Conservation (phyloP, 2,113 vertebrate species). For the Rallus limicola region DNA sequence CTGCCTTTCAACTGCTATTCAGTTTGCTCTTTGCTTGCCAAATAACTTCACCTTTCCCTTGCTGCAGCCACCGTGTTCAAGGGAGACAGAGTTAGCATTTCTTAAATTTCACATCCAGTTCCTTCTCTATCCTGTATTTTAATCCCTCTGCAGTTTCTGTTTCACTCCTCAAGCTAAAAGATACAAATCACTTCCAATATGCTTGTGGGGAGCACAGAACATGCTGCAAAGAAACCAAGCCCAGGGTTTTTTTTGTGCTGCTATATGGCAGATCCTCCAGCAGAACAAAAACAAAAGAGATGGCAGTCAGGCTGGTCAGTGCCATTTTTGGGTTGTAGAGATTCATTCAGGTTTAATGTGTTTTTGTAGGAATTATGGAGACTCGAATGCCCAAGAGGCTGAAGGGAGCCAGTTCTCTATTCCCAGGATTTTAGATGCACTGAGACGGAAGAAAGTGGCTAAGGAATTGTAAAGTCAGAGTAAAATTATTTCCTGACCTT, state of each 20-base stretch:
- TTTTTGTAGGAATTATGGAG: not conserved
- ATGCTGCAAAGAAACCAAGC: accelerated
- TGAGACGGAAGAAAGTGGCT: not conserved
- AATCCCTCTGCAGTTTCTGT: not conserved
- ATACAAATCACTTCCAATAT: not conserved
- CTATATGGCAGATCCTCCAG: not conserved
- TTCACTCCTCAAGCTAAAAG: not conserved
- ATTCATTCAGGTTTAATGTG: not conserved
- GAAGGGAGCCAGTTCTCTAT: not conserved
- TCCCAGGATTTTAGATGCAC: slow-evolving; percentile 9
- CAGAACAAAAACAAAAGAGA: not conserved
- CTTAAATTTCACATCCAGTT: slow-evolving; percentile 44
- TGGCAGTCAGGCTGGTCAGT: not conserved
- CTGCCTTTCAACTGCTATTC: slow-evolving; percentile 49
- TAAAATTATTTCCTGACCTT: slow-evolving; percentile 31
- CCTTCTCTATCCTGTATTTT: not conserved
- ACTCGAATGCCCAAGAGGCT: not conserved
- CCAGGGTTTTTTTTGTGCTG: not conserved
- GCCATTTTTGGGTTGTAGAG: not conserved
- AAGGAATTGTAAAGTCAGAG: not conserved
- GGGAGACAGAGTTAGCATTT: slow-evolving; percentile 15
- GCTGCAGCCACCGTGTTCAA: not conserved
- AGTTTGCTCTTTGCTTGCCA: slow-evolving; percentile 36
- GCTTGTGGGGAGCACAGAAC: not conserved
- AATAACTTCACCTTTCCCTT: slow-evolving; percentile 45